phyloP scores from a whole-genome alignment of 2,113 vertebrate genomes.

The Sinosuthora webbiana region DNA sequence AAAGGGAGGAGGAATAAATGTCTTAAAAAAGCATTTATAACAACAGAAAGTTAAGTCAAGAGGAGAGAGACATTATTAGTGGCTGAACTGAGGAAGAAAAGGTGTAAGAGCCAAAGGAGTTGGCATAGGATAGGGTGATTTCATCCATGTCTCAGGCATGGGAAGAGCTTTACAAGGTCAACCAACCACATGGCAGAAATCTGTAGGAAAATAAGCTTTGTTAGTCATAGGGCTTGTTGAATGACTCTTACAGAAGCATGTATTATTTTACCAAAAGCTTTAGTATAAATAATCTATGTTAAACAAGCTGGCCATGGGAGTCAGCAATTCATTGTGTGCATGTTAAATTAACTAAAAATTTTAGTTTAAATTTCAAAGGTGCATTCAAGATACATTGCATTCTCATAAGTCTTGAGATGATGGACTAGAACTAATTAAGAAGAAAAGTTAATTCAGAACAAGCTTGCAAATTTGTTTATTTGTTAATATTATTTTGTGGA shows the following conservation, averaged over 20 bases:
- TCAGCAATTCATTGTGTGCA: neutral
- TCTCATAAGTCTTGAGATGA: neutral
- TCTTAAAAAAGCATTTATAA: neutral
- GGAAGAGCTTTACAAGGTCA: neutral
- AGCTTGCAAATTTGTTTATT: neutral
- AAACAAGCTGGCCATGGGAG: neutral
- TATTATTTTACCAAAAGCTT: neutral
- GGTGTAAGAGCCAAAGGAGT: neutral
- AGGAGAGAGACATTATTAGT: neutral
- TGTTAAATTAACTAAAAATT: neutral
- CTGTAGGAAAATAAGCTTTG: neutral
- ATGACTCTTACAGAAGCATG: neutral
- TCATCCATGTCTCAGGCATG: neutral
- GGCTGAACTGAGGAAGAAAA: neutral
- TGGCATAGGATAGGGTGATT: neutral
- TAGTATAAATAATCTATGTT: neutral
- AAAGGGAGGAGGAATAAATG: neutral
- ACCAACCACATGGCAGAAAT: neutral
- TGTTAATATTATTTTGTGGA: neutral
- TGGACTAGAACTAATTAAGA: neutral
- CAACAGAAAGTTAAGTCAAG: neutral
- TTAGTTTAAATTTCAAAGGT: neutral
- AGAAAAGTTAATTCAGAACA: neutral
- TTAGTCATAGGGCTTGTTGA: neutral
- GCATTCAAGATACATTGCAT: neutral